Conservation (phyloP, 2,888 invertebrate species). For the Dicyrtoma fusca region DNA sequence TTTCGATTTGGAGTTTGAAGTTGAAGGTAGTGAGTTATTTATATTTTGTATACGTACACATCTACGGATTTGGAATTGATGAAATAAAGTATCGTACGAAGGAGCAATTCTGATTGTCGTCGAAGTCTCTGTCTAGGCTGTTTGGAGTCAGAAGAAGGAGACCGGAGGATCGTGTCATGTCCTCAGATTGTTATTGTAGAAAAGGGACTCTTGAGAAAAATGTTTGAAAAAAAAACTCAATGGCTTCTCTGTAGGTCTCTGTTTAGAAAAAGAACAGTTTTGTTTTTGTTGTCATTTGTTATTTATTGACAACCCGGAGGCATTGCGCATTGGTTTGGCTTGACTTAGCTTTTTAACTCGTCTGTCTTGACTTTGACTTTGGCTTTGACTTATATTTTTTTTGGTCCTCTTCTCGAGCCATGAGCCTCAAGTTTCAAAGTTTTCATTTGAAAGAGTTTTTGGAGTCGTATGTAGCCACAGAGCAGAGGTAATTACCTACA, state of each 20-base stretch:
- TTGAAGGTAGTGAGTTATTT: no score
- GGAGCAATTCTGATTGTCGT: constrained; percentile 1
- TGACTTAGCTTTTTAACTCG: background rate
- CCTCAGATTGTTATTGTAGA: no score
- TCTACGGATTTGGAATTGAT: background rate
- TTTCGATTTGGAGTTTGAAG: no score
- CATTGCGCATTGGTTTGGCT: background rate
- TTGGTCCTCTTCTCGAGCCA: no score
- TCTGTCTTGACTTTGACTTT: background rate
- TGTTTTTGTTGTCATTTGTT: constrained; percentile 1
- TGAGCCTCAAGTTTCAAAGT: no score
- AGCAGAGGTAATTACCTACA: background rate
- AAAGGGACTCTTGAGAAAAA: no score
- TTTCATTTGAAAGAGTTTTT: no score
- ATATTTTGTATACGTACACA: no score
- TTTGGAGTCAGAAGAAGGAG: no score
- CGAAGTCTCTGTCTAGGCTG: background rate
- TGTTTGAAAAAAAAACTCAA: constrained; percentile 5
- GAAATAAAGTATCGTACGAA: constrained; percentile 15
- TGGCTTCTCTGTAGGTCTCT: constrained; percentile 18
- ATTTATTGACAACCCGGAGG: constrained; percentile 17
- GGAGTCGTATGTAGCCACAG: background rate
- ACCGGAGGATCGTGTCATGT: no score
- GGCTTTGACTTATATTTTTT: no score
- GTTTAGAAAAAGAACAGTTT: background rate